Conservation (phyloP, 2,888 invertebrate species). For the Rutpela maculata region DNA sequence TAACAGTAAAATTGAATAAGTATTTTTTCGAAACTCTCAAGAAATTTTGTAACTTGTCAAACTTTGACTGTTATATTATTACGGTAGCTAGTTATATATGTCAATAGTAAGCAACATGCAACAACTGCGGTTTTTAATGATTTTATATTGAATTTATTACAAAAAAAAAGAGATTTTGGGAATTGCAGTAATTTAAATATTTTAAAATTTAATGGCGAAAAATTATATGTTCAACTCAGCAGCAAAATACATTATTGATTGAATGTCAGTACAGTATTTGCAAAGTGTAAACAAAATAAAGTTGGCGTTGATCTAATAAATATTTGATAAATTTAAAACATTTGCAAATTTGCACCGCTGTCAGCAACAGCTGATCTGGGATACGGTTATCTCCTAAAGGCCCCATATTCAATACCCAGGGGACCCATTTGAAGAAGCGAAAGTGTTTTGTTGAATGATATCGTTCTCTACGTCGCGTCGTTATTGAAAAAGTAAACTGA, state of each 20-base stretch:
- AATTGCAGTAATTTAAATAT: too few species aligned
- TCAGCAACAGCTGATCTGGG: constrained; percentile 43
- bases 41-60: too few species aligned
- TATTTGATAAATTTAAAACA: constrained; percentile 8
- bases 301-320: constrained; percentile 1
- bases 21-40: too few species aligned
- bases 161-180: too few species aligned
- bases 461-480: constrained; percentile 9
- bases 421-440: constrained; percentile 45
- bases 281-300: background rate
- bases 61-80: too few species aligned
- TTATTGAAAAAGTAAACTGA: constrained; percentile 25
- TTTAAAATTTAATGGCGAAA: too few species aligned
- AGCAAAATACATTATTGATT: background rate
- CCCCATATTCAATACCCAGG: constrained; percentile 43
- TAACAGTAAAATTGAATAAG: too few species aligned
- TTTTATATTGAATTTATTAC: too few species aligned
- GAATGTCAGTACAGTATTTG: background rate
- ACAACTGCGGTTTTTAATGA: too few species aligned
- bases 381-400: constrained; percentile 41
- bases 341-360: constrained; percentile 17
- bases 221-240: too few species aligned
- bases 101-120: too few species aligned
- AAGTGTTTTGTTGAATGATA: constrained; percentile 41
- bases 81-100: too few species aligned